These are phyloP conservation scores for Podarcis siculus DNA, from an alignment of 2,797 vertebrate species.

Conservation along the genomic window DNA sequence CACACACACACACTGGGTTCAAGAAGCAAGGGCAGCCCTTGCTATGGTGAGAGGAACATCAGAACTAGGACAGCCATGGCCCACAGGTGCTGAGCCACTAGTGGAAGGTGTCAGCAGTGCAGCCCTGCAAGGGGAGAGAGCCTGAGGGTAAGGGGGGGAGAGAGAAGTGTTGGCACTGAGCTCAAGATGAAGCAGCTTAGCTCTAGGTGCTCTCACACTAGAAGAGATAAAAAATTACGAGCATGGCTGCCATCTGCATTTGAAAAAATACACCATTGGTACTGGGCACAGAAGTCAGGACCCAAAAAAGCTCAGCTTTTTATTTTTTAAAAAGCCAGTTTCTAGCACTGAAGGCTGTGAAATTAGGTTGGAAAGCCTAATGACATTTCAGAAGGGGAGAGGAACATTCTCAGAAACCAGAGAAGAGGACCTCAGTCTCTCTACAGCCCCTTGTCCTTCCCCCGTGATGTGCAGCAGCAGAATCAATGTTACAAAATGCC, in stretches of 20 bases:
- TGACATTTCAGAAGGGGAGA: not conserved
- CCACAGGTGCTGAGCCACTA: not conserved
- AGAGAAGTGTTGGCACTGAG: not conserved
- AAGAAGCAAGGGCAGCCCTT: not conserved
- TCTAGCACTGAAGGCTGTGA: not conserved
- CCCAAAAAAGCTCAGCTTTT: not conserved
- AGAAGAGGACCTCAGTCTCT: not conserved
- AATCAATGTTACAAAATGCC: not conserved
- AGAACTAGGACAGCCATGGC: not conserved
- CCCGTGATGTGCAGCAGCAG: not conserved
- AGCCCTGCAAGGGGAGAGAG: not conserved
- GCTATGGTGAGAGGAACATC: not conserved
- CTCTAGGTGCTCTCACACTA: not conserved
- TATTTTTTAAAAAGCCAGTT: not conserved
- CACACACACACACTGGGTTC: not conserved
- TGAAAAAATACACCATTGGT: not conserved
- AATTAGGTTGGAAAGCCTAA: not conserved
- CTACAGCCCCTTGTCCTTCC: not conserved
- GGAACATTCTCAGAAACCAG: not conserved
- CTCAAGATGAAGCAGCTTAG: not conserved
- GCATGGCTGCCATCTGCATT: not conserved
- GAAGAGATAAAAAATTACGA: not conserved
- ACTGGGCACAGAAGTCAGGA: not conserved
- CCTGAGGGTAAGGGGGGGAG: not conserved
- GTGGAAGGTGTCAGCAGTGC: not conserved